Evolutionary conservation across 2,797 vertebrate species (phyloP).

Genomic region (Falco columbarius): DNA sequence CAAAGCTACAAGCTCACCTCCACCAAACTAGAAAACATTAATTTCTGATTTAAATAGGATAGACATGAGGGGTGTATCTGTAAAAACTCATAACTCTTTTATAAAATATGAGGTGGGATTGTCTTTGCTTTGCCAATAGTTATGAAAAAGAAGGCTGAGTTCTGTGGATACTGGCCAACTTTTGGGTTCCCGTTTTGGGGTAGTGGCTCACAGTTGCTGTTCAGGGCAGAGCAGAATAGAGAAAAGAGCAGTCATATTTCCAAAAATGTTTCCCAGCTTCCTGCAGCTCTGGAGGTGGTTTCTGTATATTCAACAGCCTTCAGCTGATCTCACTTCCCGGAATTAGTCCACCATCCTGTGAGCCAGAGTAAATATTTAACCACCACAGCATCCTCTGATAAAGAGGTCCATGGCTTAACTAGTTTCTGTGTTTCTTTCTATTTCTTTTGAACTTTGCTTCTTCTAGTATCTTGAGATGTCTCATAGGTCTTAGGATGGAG

Average conservation of each 20-base stretch:
- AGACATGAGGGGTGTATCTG: background rate
- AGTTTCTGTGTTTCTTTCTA: slow-evolving; percentile 13
- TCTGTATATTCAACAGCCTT: background rate
- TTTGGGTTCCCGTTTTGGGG: background rate
- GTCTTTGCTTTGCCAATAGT: background rate
- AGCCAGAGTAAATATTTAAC: slow-evolving; percentile 44
- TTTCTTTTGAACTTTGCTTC: slow-evolving; percentile 38
- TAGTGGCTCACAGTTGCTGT: background rate
- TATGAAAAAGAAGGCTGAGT: background rate
- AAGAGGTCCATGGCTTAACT: background rate
- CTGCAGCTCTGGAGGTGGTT: background rate
- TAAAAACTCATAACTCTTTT: background rate
- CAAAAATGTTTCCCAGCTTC: background rate
- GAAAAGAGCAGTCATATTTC: background rate
- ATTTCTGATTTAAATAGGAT: background rate
- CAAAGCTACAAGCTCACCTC: background rate
- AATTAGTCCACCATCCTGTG: background rate
- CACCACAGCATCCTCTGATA: slow-evolving; percentile 46
- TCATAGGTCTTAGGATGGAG: background rate
- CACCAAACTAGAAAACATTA: background rate
- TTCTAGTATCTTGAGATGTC: background rate
- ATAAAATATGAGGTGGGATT: background rate
- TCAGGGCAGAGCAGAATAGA: background rate
- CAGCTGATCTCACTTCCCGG: slow-evolving; percentile 6
- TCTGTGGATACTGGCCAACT: background rate